A percentile compares a stretch with the other conserved stretches of the same genome.
Evolutionary conservation across 2,888 invertebrate species (phyloP).

Genomic region (Cantharis lateralis): DNA sequence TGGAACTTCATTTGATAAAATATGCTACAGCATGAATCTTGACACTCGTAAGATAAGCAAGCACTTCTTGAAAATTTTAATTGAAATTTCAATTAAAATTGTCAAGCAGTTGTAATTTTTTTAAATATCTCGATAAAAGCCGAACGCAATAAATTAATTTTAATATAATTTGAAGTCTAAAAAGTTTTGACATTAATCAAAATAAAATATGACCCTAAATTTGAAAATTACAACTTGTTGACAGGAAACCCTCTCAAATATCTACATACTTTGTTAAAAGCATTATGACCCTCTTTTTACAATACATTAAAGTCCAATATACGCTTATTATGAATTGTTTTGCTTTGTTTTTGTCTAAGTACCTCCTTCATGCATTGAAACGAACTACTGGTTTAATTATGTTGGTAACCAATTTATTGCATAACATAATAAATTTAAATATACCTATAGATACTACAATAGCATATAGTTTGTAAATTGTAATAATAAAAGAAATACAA

Average conservation of each 20-base stretch:
- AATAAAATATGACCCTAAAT: neutral
- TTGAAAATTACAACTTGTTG: neutral
- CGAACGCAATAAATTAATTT: neutral
- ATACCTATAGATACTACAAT: too few relatives aligned
- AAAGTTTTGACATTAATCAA: neutral
- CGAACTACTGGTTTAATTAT: neutral
- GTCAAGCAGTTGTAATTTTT: neutral
- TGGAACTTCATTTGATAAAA: neutral
- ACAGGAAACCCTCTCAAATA: neutral
- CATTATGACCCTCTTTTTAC: neutral
- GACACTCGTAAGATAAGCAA: neutral
- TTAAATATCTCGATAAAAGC: neutral
- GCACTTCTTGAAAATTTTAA: neutral
- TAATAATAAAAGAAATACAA: neutral
- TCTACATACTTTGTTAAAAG: neutral
- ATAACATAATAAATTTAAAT: too few relatives aligned
- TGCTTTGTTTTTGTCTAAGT: neutral
- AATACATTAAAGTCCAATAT: neutral
- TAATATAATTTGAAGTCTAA: neutral
- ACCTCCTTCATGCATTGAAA: neutral
- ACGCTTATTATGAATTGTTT: neutral
- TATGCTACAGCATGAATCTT: neutral
- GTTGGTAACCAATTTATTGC: neutral
- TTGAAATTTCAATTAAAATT: neutral
- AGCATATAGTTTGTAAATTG: neutral